Percentiles rank a stretch among this genome's conserved stretches.
phyloP scores from a whole-genome alignment of 1,140 invertebrate species.

The Dendrolimus kikuchii region DNA sequence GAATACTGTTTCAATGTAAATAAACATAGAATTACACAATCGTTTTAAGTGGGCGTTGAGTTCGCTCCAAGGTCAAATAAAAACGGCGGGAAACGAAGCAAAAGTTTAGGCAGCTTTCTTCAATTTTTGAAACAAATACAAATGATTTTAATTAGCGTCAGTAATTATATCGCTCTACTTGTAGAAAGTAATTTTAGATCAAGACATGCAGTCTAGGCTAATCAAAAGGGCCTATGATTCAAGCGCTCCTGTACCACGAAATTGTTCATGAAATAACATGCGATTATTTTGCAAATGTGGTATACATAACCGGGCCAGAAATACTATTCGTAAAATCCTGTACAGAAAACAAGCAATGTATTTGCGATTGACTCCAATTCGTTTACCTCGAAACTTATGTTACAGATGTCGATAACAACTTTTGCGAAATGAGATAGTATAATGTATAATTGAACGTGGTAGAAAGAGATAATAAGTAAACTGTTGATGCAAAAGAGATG shows the following conservation, averaged over 20 bases:
- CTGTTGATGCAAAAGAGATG: slow-evolving; percentile 28
- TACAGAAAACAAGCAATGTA: slow-evolving; percentile 5
- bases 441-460: slow-evolving; percentile 7
- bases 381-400: no score
- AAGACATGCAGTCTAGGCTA: slow-evolving; percentile 33
- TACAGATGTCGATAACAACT: slow-evolving; percentile 31
- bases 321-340: slow-evolving; percentile 4
- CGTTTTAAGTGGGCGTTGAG: slow-evolving; percentile 45
- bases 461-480: slow-evolving; percentile 28
- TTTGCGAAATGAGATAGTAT: slow-evolving; percentile 27
- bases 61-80: slow-evolving; percentile 43
- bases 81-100: slow-evolving; percentile 46
- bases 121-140: slow-evolving; percentile 3
- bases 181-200: slow-evolving; percentile 25
- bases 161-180: no score
- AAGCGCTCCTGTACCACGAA: slow-evolving; percentile 1
- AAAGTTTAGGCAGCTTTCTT: slow-evolving; percentile 7
- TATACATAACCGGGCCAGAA: background rate
- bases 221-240: slow-evolving; percentile 18
- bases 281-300: background rate
- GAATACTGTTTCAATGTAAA: slow-evolving; percentile 38
- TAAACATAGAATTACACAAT: slow-evolving; percentile 39
- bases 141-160: slow-evolving; percentile 14
- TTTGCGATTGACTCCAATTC: background rate
- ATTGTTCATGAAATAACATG: background rate